Evolutionary conservation across 2,113 vertebrate species (phyloP), one percentile per base, ranked within the genome.

Genomic region (Nibea albiflora): DNA sequence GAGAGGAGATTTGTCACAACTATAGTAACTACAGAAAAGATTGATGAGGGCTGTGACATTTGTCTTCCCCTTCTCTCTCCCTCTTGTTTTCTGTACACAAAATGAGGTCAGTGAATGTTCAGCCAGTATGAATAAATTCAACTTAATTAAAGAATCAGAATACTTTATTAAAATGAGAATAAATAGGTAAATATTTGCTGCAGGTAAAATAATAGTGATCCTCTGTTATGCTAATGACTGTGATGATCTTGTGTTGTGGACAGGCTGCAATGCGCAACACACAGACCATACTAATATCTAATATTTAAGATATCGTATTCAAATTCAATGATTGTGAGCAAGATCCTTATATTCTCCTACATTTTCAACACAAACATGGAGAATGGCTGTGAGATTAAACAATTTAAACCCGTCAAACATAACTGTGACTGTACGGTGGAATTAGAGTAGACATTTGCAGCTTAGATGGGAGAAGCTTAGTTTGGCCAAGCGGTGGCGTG

Each of bases 81-180:
- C 15, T 47, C 47, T 53, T 14, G 15, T 12, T 26, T 16, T 24
- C 56, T 17, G 50, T 16, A 75, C n/a, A 66, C 52, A 73, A 67
- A 69, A 10, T 60, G 53, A 24, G 54, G 19, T 70, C 53, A 73
- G 22, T n/a, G n/a, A 61, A 64, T 16, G 60, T 80, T 77, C 28
- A 78, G 14, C 12, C 44, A 46, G 44, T 46, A 14, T 46, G 11
- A 46, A 12, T 4, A 46, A 14, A 14, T 46, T 46, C 44, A 46
- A 46, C 44, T 46, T 46, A 35, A 35, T 35, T 35, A 35, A 6
- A 35, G 35, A 35, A 35, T 35, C 35, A 35, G 35, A 5, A 35
- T 35, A 35, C 35, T 35, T 35, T 6, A 35, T 35, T 35, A 35
- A 35, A 35, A 35, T 35, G 35, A 35, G 35, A 35, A 35, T 35